phyloP scores from a whole-genome alignment of 2,888 invertebrate genomes.

The Theretra japonica region DNA sequence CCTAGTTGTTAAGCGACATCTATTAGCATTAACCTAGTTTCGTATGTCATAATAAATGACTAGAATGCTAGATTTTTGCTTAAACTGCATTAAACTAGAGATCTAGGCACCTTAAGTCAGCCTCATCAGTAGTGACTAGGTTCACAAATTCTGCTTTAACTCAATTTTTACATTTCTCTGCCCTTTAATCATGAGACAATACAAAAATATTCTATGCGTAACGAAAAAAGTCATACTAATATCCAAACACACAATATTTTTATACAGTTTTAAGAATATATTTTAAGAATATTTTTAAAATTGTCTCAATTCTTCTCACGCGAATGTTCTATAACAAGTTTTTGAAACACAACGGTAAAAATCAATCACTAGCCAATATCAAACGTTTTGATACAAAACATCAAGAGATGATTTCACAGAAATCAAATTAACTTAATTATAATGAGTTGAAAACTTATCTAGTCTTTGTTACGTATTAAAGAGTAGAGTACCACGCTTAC shows the following conservation, averaged over 20 bases:
- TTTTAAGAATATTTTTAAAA: background rate
- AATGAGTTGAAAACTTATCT: conserved; percentile 14
- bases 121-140: conserved; percentile 39
- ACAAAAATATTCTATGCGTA: background rate
- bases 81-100: conserved; percentile 16
- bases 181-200: background rate
- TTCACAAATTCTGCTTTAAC: conserved; percentile 17
- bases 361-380: conserved; percentile 56
- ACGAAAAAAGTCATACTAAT: background rate
- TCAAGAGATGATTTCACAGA: conserved; percentile 67
- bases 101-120: conserved; percentile 31
- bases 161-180: conserved; percentile 1
- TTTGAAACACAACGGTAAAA: conserved; percentile 18
- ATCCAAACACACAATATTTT: background rate
- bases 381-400: conserved; percentile 79
- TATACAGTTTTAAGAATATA: background rate
- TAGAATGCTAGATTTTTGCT: conserved; percentile 9
- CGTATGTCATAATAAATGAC: conserved; percentile 28
- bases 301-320: background rate
- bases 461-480: background rate
- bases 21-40: conserved; percentile 13
- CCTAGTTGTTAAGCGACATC: conserved; percentile 10
- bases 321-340: background rate
- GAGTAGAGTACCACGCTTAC: background rate
- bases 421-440: conserved; percentile 51